These are phyloP conservation scores for Drosophila barbarae DNA, from an alignment of 2,888 invertebrate species.

Conservation along the genomic window DNA sequence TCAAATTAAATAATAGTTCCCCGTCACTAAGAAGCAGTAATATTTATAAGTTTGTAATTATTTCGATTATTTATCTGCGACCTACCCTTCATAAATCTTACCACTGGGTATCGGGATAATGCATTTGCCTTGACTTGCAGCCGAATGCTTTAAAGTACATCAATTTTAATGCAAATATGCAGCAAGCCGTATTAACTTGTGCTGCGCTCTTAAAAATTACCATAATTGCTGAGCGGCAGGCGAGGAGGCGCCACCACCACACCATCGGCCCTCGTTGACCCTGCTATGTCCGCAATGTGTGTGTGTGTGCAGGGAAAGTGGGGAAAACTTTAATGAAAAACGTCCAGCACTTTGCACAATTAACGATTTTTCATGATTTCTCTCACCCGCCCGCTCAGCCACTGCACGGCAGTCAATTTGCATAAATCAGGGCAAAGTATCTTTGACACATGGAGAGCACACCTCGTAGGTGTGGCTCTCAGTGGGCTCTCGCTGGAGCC, in stretches of 20 bases:
- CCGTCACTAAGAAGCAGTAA: background rate
- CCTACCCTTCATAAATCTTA: background rate
- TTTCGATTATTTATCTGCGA: no score
- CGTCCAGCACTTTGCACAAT: slow-evolving; percentile 65
- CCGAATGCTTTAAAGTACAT: slow-evolving; percentile 63
- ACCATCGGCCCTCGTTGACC: slow-evolving; percentile 1
- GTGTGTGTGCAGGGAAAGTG: slow-evolving; percentile 6
- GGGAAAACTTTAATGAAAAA: slow-evolving; percentile 51
- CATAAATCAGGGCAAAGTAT: slow-evolving; percentile 73
- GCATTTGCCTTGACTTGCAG: slow-evolving; percentile 21
- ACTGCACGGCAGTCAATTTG: slow-evolving; percentile 57
- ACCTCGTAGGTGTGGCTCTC: slow-evolving; percentile 19
- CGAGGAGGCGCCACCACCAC: slow-evolving; percentile 16
- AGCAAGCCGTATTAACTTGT: slow-evolving; percentile 65
- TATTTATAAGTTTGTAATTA: background rate
- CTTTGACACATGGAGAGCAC: slow-evolving; percentile 62
- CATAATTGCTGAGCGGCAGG: slow-evolving; percentile 62
- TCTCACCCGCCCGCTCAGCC: slow-evolving; percentile 19
- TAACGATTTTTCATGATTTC: slow-evolving; percentile 70
- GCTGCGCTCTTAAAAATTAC: slow-evolving; percentile 58
- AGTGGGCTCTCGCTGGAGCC: background rate
- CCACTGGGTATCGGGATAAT: slow-evolving; percentile 21
- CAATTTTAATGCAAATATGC: slow-evolving; percentile 68
- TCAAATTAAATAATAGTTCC: background rate
- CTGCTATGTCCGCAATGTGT: slow-evolving; percentile 10